Base-by-base conservation (phyloP, 2,113 vertebrate species). In the Rhabdornis inornatus region DNA sequence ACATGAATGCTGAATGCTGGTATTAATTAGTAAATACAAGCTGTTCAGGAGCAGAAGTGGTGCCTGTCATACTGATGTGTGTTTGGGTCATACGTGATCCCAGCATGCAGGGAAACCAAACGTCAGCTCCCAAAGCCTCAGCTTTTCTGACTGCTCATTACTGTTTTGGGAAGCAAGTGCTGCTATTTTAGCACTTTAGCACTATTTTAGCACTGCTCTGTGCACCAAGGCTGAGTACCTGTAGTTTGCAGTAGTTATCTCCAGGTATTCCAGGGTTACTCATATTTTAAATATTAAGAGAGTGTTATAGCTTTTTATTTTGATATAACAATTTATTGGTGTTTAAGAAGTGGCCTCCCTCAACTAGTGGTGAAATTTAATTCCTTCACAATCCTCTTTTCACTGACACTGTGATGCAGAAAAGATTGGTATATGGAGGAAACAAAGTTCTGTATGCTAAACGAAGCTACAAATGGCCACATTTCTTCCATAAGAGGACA, bases 11-110 rank as follows among this genome's bases (percentile, higher is more conserved):
- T 52, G 61, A 90, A 66, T 5, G 35, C 65, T 79, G 83, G 19
- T 79, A 76, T 75, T 89, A 91, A 95, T 89, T 82, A 91, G 89
- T 52, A 92, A 94, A 82, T 60, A 76, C 89, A 87, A 91, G 77
- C 83, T 84, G 84, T 45, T 82, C 69, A 45, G 77, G 77, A 91
- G 53, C n/a, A 77, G 75, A 93, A 94, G 81, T 15, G 44, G 57
- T 68, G 89, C 39, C 77, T 69, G 61, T 52, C 87, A 60, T 72
- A 40, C 44, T 59, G 71, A 78, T 24, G 15, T 2, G 44, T 47
- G 53, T 68, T 85, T 74, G 83, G 83, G 70, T 77, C 75, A 78
- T 11, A 57, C 1, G 1, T 64, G 83, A 87, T 57, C 72, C 31
- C 77, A 40, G 81, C 44, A 35, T 2, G 7, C 57, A 30, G 25